A percentile compares a stretch with the other conserved stretches of the same genome.
These are phyloP conservation scores for Numenius phaeopus DNA, from an alignment of 2,797 vertebrate species.

Conservation along the genomic window DNA sequence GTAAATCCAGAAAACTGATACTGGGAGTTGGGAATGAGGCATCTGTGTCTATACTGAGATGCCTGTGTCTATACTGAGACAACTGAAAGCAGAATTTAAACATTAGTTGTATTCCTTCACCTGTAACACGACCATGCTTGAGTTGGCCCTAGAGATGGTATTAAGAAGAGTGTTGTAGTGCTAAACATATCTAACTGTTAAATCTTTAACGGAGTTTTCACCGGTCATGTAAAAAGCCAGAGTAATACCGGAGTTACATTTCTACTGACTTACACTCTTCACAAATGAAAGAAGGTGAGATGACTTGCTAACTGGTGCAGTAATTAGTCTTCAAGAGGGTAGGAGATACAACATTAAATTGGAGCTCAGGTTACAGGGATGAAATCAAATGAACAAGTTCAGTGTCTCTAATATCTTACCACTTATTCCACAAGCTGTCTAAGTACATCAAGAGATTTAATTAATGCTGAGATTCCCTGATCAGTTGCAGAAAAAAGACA, in stretches of 20 bases:
- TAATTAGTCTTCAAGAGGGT: constrained; percentile 81
- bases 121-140: not conserved
- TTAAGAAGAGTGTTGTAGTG: not conserved
- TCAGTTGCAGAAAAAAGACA: constrained; percentile 55
- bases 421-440: constrained; percentile 70
- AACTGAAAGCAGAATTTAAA: not conserved
- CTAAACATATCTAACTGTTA: constrained; percentile 26
- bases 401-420: constrained; percentile 69
- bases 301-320: constrained; percentile 66
- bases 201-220: constrained; percentile 39
- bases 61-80: not conserved
- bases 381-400: constrained; percentile 78
- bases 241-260: constrained; percentile 43
- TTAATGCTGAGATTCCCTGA: constrained; percentile 75
- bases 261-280: constrained; percentile 57
- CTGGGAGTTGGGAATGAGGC: not conserved
- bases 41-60: not conserved
- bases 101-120: not conserved
- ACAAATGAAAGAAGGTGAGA: constrained; percentile 58
- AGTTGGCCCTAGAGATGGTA: not conserved
- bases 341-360: constrained; percentile 77
- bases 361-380: constrained; percentile 76
- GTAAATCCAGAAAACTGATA: not conserved
- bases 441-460: constrained; percentile 74
- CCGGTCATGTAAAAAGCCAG: constrained; percentile 11